Evolutionary conservation across 64 coral and sea anemone genomes (phyloP), one percentile per base, ranked within the genome.

Genomic region (Porites lutea): DNA sequence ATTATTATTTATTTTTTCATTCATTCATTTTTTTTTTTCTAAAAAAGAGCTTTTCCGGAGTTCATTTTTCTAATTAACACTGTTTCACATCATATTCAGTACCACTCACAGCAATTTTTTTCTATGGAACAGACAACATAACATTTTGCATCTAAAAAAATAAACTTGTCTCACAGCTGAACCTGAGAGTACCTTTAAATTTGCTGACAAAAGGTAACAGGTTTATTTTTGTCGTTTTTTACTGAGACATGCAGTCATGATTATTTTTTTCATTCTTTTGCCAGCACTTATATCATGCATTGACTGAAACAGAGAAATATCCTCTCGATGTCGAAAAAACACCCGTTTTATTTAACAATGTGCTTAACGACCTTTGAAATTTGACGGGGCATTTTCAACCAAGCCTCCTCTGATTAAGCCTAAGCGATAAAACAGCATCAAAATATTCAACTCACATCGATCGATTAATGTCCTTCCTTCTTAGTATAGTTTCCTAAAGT

Each of bases 61-160:
- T 65, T 67, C 81, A 84, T 68, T 68, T 84, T 84, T 51, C 81
- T 21, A 84, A 84, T 84, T 84, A 84, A 84, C 81, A 68, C 62
- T 84, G 63, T 84, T 84, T 84, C 59, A 69, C 44, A 64, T 68
- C 69, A 69, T 84, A 78, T 78, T 78, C 75, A 78, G 16, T 16
- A 19, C 18, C 13, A 18, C 13, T 65, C 54, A 57, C 54, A 76
- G 46, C 73, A 16, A 19, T 76, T 13, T 15, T 19, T 18, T 48
- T 18, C 45, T 76, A 76, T 46, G 27, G 48, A 48, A 76, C 3
- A 76, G 15, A 50, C 13, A 5, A 16, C 73, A 76, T 76, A 15
- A 76, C 73, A 19, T 48, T 50, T 76, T 76, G 15, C 11, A 46
- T 57, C 54, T 57, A 57, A 57, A 57, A 57, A 57, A 57, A 57